Conservation (phyloP, 2,797 vertebrate species). For the Cetoscarus ocellatus region DNA sequence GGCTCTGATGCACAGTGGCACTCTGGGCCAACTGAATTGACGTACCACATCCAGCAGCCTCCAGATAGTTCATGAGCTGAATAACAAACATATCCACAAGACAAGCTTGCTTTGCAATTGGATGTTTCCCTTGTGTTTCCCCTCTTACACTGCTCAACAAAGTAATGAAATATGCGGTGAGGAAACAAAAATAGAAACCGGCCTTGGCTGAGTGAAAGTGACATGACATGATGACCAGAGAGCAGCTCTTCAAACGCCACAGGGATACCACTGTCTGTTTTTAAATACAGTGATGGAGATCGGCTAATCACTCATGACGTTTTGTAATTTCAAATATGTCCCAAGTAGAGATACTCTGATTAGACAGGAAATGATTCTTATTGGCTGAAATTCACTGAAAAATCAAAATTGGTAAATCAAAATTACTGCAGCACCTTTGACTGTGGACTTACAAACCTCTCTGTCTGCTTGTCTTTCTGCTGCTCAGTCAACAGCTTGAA, state of each 20-base stretch:
- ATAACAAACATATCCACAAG: slow-evolving; percentile 83
- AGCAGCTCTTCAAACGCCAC: slow-evolving; percentile 46
- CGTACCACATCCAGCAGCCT: slow-evolving; percentile 82
- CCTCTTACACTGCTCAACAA: slow-evolving; percentile 54
- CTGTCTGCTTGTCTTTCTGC: too few species aligned
- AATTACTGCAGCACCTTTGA: too few species aligned
- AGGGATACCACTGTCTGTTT: slow-evolving; percentile 17
- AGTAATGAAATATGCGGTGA: slow-evolving; percentile 58
- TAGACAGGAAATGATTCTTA: too few species aligned
- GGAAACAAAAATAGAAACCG: slow-evolving; percentile 29
- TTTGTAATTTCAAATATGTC: not conserved
- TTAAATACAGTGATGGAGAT: slow-evolving; percentile 7
- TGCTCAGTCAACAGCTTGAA: too few species aligned
- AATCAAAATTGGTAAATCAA: too few species aligned
- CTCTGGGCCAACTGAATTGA: slow-evolving; percentile 82
- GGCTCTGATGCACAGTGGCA: slow-evolving; percentile 75
- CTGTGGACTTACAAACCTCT: too few species aligned
- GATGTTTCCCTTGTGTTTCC: slow-evolving; percentile 73
- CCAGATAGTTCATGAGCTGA: slow-evolving; percentile 82
- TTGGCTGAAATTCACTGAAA: too few species aligned
- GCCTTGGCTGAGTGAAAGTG: slow-evolving; percentile 44
- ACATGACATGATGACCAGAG: slow-evolving; percentile 49
- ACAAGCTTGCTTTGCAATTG: slow-evolving; percentile 76
- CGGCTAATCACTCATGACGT: slow-evolving; percentile 10
- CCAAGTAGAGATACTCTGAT: not conserved